Base-by-base conservation (phyloP, 1,140 invertebrate genomes). In the Magallana ariakensis region DNA sequence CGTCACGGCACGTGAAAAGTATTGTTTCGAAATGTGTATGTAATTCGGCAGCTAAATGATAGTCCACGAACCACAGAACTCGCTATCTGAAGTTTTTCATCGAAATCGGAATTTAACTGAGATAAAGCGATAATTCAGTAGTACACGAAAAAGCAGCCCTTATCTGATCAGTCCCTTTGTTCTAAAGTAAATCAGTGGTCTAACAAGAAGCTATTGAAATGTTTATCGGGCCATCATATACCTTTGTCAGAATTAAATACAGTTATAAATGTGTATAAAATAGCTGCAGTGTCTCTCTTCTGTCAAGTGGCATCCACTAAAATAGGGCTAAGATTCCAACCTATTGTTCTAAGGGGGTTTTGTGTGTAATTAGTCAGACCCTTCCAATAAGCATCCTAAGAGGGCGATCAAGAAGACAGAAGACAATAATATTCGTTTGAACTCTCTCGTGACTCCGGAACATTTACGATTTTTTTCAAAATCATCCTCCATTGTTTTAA, bases 1-100 rank as follows among this genome's bases (percentile, higher is more conserved):
- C 84, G 84, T 85, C 84, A 85, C 84, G 84, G 84, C 84, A 75
- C 84, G 70, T 56, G 84, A 75, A 80, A 56, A 33, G 84, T 85
- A 82, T 82, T 82, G 80, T 82, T 55, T 54, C n/a, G 19, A 82
- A 55, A 54, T 75, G 84, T 85, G 66, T 85, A 85, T 85, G 70
- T 80, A 80, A 56, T 54, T 55, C 22, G 75, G 55, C 70, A 33
- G 22, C 60, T 55, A 57, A 80, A 80, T 85, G 84, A 85, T 85
- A 80, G 22, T 53, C 53, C 15, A 55, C 22, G 70, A 75, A 54
- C 55, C 53, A 75, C 33, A 75, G 33, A 85, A 62, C 66, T 55
- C 56, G 46, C 62, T 85, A 85, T 85, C 84, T 85, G 53, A 56
- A 56, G 60, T 75, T 70, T 75, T 85, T 85, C 75, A 75, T 57